Conservation (phyloP, 2,113 vertebrate genomes). For the Ceratotherium simum region DNA sequence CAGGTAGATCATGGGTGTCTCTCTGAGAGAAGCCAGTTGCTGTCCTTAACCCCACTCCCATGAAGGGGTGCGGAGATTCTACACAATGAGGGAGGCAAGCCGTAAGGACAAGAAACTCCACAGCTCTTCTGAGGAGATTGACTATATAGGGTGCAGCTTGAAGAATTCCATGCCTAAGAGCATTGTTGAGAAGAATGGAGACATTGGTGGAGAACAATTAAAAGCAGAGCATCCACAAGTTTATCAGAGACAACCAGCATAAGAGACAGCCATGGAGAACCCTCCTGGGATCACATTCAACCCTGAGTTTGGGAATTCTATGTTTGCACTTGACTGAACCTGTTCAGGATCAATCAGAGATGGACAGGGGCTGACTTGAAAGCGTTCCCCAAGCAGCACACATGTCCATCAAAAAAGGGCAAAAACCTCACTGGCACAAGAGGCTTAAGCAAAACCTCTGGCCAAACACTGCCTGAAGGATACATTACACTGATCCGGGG, state of each 20-base stretch:
- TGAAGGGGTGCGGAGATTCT: not conserved
- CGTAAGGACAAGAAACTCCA: not conserved
- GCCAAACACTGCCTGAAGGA: not conserved
- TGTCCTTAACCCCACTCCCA: not conserved
- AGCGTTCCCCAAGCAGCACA: not conserved
- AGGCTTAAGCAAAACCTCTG: not conserved
- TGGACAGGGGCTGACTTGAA: not conserved
- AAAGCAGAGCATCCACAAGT: not conserved
- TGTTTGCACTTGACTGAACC: too few species aligned
- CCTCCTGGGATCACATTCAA: not conserved
- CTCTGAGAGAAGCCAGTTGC: not conserved
- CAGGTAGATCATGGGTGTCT: rapidly evolving
- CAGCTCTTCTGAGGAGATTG: not conserved
- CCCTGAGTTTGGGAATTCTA: not conserved
- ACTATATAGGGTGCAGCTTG: not conserved
- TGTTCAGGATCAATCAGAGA: not conserved
- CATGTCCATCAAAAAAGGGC: not conserved
- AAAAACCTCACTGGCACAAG: not conserved
- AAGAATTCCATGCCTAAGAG: not conserved
- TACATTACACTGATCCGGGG: not conserved
- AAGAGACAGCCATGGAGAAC: not conserved
- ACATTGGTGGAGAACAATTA: not conserved
- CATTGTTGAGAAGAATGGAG: not conserved
- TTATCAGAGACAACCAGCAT: not conserved
- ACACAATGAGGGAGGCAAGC: not conserved